Conservation (phyloP, 1,140 invertebrate species). For the Ganaspis sp. region DNA sequence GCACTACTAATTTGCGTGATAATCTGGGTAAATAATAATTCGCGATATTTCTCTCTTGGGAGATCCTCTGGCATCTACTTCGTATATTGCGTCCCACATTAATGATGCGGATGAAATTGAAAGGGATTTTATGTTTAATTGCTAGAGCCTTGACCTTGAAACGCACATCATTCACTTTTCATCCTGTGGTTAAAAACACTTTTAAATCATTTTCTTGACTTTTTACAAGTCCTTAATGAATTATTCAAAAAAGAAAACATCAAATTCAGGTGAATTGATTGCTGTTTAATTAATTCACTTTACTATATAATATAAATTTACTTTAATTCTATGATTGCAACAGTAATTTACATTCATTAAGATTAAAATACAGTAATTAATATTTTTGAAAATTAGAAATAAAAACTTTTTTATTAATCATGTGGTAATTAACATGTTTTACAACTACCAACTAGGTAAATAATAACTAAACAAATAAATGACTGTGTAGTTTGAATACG, state of each 20-base stretch:
- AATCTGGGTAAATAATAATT: constrained; percentile 65
- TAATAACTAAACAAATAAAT: too few relatives aligned
- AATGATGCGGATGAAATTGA: constrained; percentile 1
- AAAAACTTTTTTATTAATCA: too few relatives aligned
- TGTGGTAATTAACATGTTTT: too few relatives aligned
- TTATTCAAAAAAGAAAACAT: background rate
- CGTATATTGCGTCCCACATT: constrained; percentile 38
- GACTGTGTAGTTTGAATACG: background rate
- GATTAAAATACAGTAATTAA: too few relatives aligned
- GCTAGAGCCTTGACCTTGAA: constrained; percentile 13
- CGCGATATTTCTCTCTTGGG: constrained; percentile 60
- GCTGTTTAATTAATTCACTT: too few relatives aligned
- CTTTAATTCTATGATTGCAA: too few relatives aligned
- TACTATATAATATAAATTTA: too few relatives aligned
- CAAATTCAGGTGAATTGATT: too few relatives aligned
- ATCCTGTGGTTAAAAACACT: background rate
- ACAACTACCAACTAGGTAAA: too few relatives aligned
- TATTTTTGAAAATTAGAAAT: too few relatives aligned
- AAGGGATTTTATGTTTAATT: background rate
- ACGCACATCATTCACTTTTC: background rate
- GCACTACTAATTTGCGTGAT: constrained; percentile 64
- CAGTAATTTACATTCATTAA: too few relatives aligned
- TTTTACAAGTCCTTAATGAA: background rate
- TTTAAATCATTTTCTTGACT: background rate
- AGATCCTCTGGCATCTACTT: constrained; percentile 39